A percentile compares a stretch with the other conserved stretches of the same genome.
phyloP scores from a whole-genome alignment of 2,113 vertebrate species.

The Tylochromis polylepis region DNA sequence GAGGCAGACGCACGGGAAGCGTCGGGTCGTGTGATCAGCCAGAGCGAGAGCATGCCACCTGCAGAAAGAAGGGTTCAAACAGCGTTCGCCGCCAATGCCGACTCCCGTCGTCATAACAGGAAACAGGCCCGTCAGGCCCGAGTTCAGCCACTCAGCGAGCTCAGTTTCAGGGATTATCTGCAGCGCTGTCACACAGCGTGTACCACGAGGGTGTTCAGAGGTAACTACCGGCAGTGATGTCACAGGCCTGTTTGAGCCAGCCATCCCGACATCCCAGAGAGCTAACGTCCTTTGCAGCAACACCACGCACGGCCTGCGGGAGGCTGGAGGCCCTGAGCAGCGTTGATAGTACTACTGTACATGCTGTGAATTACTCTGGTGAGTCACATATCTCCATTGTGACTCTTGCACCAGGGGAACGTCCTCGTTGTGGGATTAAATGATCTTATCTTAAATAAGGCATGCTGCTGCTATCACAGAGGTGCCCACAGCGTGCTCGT shows the following conservation, averaged over 20 bases:
- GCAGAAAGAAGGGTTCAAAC: background rate
- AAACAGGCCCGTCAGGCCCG: background rate
- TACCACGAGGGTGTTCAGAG: background rate
- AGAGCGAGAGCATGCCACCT: accelerated
- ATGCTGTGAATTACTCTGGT: background rate
- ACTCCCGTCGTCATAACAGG: background rate
- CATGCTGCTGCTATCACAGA: background rate
- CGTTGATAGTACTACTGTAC: background rate
- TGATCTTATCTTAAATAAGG: no score
- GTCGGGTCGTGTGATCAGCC: background rate
- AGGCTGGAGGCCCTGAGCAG: background rate
- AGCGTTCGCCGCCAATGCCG: background rate
- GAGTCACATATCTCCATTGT: no score
- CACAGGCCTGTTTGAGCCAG: background rate
- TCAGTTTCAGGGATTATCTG: background rate
- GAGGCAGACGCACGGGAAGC: background rate
- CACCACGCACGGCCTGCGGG: accelerated
- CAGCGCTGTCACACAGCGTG: background rate
- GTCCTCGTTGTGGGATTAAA: background rate
- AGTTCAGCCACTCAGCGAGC: background rate
- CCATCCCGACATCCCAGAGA: no score
- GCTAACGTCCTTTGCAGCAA: no score
- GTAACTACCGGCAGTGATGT: background rate
- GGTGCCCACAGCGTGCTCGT: background rate
- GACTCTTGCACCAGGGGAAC: no score